Evolutionary conservation across 1,140 invertebrate species (phyloP), one percentile per base, ranked within the genome.

Genomic region (Sipha flava): DNA sequence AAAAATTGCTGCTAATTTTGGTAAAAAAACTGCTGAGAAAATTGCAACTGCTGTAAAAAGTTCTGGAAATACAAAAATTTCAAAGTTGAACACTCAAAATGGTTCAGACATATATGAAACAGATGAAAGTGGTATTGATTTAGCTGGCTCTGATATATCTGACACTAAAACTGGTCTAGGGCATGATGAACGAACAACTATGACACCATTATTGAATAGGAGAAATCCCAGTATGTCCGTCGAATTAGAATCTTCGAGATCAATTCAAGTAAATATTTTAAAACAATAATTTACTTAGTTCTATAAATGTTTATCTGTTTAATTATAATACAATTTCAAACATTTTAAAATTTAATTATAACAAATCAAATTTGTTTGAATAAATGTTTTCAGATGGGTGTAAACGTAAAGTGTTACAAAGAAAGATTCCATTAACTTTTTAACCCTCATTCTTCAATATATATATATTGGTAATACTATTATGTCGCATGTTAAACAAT

Each of bases 1-100:
- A 9, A 84, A 84, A 70, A 82, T 85, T 73, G 83, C 84, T 26
- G 83, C 84, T 26, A 83, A 81, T 72, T 83, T 85, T 79, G 83
- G 84, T 16, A 84, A 84, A 80, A 84, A 83, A 72, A 83, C 81
- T 6, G 81, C 83, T 70, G 83, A 84, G 64, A 81, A 82, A 43
- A 79, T 83, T 31, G 81, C 77, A 14, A 83, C 43, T 47, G 81
- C 80, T 9, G 75, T 79, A 16, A 81, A 81, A 79, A 81, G 75
- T 37, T 72, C 64, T 7, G 64, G 54, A 79, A 79, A 68, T 34
- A 66, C 47, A 34, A 79, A 66, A 49, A 43, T 47, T 2, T 64
- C 57, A 66, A 68, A 64, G 16, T 37, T 66, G 5, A 49, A 59
- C 14, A 49, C 23, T n/a, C 45, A 66, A 57, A 81, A 81, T 23